Evolutionary conservation across 2,797 vertebrate species (phyloP).

Genomic region (Graptemys geographica): DNA sequence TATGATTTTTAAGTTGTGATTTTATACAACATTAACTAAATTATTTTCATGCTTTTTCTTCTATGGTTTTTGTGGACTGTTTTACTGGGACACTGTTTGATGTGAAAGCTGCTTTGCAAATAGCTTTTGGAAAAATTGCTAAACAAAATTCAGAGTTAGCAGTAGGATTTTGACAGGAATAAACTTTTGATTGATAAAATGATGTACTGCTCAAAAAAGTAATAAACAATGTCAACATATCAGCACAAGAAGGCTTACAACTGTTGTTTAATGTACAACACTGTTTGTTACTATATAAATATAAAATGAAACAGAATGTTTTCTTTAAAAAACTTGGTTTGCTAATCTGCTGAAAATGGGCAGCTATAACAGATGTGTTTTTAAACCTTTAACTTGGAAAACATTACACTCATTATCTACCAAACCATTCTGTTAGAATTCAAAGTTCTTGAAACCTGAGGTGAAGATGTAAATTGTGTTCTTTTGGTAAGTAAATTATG

Average conservation of each 20-base stretch:
- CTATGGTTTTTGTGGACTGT: constrained; percentile 11
- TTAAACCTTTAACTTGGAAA: constrained; percentile 62
- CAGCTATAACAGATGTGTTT: constrained; percentile 53
- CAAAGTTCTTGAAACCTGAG: constrained; percentile 44
- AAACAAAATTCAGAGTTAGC: constrained; percentile 44
- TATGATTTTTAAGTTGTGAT: neutral
- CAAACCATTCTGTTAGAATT: constrained; percentile 52
- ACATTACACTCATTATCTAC: constrained; percentile 49
- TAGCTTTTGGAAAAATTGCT: constrained; percentile 12
- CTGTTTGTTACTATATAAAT: constrained; percentile 44
- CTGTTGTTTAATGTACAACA: constrained; percentile 73
- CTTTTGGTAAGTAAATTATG: constrained; percentile 44
- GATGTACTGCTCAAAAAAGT: constrained; percentile 25
- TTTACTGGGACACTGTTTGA: constrained; percentile 8
- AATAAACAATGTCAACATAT: constrained; percentile 65
- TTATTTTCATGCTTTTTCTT: neutral
- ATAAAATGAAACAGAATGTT: constrained; percentile 47
- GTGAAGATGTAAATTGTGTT: constrained; percentile 55
- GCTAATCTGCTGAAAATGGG: constrained; percentile 58
- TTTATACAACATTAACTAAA: neutral
- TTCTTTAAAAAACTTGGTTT: constrained; percentile 53
- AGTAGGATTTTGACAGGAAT: constrained; percentile 41
- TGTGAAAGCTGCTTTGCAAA: constrained; percentile 4
- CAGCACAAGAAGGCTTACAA: constrained; percentile 58
- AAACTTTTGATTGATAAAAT: constrained; percentile 61